Evolutionary conservation across 64 coral and sea anemone species (phyloP), one percentile per base, ranked within the genome.

Genomic region (Porites lutea): DNA sequence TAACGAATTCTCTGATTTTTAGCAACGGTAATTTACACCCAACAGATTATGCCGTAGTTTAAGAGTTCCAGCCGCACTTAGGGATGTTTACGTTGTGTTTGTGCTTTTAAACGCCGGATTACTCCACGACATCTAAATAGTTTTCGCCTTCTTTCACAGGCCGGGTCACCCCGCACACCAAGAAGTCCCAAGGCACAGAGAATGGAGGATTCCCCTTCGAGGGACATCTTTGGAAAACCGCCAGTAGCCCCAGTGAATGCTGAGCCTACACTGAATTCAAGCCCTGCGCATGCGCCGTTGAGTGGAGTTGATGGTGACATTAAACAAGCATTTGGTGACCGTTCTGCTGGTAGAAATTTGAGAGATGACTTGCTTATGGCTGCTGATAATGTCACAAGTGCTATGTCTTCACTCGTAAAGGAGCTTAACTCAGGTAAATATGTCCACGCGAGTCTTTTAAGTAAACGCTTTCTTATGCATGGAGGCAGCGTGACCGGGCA

Each of bases 341-440:
- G 86, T 58, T 69, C 61, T 19, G 82, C 85, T 53, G 69, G 82
- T 8, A 92, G 97, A 58, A 96, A 99, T 64, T 60, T 99, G 15
- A 89, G 97, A 78, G 78, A 92, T 72, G 97, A 99, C 61, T 64
- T 99, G 78, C 54, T 99, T 71, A 73, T 93, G 58, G 97, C 97
- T 9, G 97, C 97, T 52, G 97, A 99, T 65, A 93, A 89, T 15
- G 97, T 99, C 11, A 99, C 97, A 3, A 99, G 93, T 78, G 97
- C 97, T 3, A 99, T 99, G 97, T 99, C 97, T 4, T 99, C 94
- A 5, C 74, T 99, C 4, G 97, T 99, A 2, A 96, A 89, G 15
- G 97, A 99, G 50, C 85, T 99, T 47, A 99, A 96, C 48, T 99
- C 97, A 16, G 97, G 97, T 96, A 79, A 83, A 93, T 71, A 8